Base-by-base conservation (phyloP, 2,797 vertebrate species). In the Peromyscus nudipes region DNA sequence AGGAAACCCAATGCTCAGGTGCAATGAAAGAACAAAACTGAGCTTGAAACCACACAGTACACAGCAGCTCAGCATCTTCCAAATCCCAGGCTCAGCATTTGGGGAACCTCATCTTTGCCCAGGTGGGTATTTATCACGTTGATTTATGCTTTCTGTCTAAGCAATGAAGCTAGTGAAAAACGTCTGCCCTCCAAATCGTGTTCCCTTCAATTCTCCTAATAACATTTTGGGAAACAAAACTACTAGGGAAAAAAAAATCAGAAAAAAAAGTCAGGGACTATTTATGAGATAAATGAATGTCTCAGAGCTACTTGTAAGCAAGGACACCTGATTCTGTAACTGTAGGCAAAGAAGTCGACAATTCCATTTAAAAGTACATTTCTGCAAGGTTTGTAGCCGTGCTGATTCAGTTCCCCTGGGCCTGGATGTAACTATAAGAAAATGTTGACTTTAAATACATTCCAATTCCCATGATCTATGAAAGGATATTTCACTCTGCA, bases 161-260 rank as follows among this genome's bases (percentile, higher is more conserved):
- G 4, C 55, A 65, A 97, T 96, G 81, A 97, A 98, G 93, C 17
- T 40, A 76, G 62, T 95, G 65, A 93, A 88, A 89, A 98, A 98
- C 81, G 86, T 9, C 23, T 86, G 31, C 69, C 85, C 94, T 96
- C 87, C 90, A 97, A 97, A 95, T 84, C 91, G 52, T 86, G 94
- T 86, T 90, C 84, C 57, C 8, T 83, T 80, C 37, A 86, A 43
- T 69, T 98, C 80, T 86, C 3, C 85, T 73, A 89, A 13, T 79
- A 89, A 84, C 93, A 31, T 25, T 67, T 67, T 77, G 55, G 49
- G 5, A 43, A 95, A 83, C 23, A 91, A 96, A 95, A 94, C 17
- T 71, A 77, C 34, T 60, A 46, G 73, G 23, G 96, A 97, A 95
- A 64, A 55, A 64, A 55, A 64, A 55, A 21, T 77, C 23, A 92